Evolutionary conservation across 2,797 vertebrate species (phyloP).

Genomic region (Pangasius larnaudii): DNA sequence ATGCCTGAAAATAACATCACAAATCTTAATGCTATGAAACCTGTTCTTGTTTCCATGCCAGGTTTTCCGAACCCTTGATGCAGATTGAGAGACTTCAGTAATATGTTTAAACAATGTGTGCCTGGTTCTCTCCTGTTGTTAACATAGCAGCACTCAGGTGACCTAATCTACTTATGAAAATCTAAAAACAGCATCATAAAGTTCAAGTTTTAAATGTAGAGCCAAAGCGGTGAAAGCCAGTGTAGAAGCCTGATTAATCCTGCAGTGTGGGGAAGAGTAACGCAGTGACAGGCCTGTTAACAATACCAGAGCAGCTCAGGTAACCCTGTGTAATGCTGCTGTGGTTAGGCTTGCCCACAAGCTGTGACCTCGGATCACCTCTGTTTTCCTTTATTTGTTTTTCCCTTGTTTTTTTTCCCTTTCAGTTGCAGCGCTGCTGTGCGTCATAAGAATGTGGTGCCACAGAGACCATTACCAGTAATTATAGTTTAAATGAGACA

Average conservation of each 20-base stretch:
- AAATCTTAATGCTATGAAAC: constrained; percentile 5
- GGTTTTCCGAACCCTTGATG: neutral
- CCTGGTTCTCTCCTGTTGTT: neutral
- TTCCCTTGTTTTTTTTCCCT: neutral
- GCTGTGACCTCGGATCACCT: constrained; percentile 37
- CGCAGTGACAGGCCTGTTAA: constrained; percentile 40
- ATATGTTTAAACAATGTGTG: neutral
- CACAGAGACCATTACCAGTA: constrained; percentile 65
- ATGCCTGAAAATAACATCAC: constrained; percentile 30
- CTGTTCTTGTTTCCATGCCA: neutral
- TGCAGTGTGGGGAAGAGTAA: constrained; percentile 27
- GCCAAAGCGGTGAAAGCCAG: neutral
- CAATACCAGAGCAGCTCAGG: constrained; percentile 43
- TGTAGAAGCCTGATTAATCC: constrained; percentile 48
- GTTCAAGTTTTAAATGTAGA: neutral
- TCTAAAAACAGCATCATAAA: neutral
- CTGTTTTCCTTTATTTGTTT: constrained; percentile 47
- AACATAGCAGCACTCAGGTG: neutral
- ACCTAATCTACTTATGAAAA: constrained; percentile 9
- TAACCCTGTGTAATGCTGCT: constrained; percentile 51
- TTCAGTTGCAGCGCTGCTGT: constrained; percentile 38
- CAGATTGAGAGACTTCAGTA: neutral
- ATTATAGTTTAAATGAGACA: constrained; percentile 73
- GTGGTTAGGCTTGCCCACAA: constrained; percentile 34
- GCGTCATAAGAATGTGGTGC: constrained; percentile 58